Evolutionary conservation across 1,140 invertebrate genomes (phyloP).

Genomic region (Lordiphosa collinella): DNA sequence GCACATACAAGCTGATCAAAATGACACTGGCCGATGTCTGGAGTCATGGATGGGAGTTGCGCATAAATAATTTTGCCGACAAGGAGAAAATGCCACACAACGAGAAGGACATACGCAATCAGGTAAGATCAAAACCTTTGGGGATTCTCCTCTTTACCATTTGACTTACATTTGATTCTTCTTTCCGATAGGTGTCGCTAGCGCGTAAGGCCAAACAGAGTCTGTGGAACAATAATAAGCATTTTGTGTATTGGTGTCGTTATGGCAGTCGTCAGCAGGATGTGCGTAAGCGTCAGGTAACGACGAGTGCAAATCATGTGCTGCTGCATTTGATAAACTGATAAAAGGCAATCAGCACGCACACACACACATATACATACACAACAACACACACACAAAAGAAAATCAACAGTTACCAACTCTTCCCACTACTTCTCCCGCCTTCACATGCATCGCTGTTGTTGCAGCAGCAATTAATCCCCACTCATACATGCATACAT

Average conservation of each 20-base stretch:
- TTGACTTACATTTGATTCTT: not conserved
- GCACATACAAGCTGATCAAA: constrained; percentile 82
- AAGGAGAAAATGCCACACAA: constrained; percentile 83
- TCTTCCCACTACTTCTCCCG: constrained; percentile 6
- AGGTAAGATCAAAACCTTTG: constrained; percentile 77
- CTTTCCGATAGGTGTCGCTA: constrained; percentile 57
- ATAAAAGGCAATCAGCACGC: constrained; percentile 38
- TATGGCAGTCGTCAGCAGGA: constrained; percentile 84
- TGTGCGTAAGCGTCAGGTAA: constrained; percentile 84
- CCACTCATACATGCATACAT: constrained; percentile 16
- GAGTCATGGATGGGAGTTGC: constrained; percentile 83
- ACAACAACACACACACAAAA: constrained; percentile 6
- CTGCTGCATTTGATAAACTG: constrained; percentile 68
- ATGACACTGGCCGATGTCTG: constrained; percentile 84
- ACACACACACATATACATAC: not conserved
- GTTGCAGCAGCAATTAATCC: constrained; percentile 25
- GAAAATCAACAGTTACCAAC: constrained; percentile 6
- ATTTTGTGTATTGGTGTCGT: constrained; percentile 85
- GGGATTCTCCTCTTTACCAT: no score
- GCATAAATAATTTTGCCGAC: constrained; percentile 86
- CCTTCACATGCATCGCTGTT: constrained; percentile 34
- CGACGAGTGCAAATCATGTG: constrained; percentile 70
- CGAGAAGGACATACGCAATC: constrained; percentile 84
- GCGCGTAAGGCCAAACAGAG: constrained; percentile 76
- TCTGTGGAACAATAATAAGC: constrained; percentile 84